Base-by-base conservation (phyloP, 2,797 vertebrate species). In the Champsocephalus gunnari region DNA sequence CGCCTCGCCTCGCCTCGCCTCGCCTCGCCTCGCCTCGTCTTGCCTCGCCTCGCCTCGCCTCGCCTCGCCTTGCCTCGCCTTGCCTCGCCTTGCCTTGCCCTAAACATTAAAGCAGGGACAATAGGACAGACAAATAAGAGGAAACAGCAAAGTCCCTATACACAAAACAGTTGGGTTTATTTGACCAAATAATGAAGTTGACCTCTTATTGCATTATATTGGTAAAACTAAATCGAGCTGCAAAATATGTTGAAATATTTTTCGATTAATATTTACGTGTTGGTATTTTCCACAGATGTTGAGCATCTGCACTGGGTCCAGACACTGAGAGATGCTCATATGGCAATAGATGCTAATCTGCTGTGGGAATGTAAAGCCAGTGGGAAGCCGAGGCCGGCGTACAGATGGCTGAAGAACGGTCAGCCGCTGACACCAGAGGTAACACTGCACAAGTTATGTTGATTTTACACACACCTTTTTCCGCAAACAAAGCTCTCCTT, bases 281-380 rank as follows among this genome's bases (percentile, higher is more conserved):
- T 73, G n/a, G 2, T 77, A 45, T 75, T 77, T 48, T 61, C 63
- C 67, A 67, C 87, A 94, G 85, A 93, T 90, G 92, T 94, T 90
- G 96, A 96, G 74, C 94, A 95, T 75, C 94, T 96, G 53, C 94
- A 97, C 66, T 98, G 96, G 96, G 93, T 94, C 4, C 95, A 95
- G 81, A 96, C 90, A 47, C 93, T 97, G 71, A 95, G 94, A 87
- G 95, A 97, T 78, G 92, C 94, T 58, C 92, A 96, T 73, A 92
- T 96, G 90, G 93, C 95, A 48, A 94, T 97, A 17, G 95, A 96
- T 77, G 94, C 95, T 48, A 95, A 89, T 81, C 93, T 98, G 60
- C 89, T 94, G 76, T 97, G 97, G 97, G 96, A 97, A 80, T 97
- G 96, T 86, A 94, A 94, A 83, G 96, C 96, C 47, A 89, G 82